Conservation (phyloP, 1,140 invertebrate species). For the Drosophila truncata region DNA sequence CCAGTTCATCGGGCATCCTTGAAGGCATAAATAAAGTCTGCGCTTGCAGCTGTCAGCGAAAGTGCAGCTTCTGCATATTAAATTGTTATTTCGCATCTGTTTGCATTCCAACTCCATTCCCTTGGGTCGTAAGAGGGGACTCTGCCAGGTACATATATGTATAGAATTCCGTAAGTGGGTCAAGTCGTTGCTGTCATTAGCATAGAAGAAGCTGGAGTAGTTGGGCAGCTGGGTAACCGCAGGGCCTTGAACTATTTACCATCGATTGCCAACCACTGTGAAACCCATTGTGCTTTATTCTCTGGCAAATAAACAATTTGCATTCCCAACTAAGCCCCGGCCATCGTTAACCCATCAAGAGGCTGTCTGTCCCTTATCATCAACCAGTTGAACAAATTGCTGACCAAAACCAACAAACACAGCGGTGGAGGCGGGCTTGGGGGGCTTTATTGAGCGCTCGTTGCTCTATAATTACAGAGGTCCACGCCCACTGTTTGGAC, state of each 20-base stretch:
- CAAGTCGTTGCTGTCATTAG: slow-evolving; percentile 60
- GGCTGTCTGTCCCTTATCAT: slow-evolving; percentile 40
- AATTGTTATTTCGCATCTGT: slow-evolving; percentile 54
- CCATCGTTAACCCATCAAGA: slow-evolving; percentile 45
- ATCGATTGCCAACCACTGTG: slow-evolving; percentile 57
- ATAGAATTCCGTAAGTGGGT: slow-evolving; percentile 43
- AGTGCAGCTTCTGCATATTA: slow-evolving; percentile 54
- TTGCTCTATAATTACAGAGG: slow-evolving; percentile 67
- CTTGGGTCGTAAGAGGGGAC: not conserved
- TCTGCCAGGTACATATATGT: not conserved
- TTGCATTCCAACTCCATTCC: slow-evolving; percentile 34
- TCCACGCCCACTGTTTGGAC: slow-evolving; percentile 55
- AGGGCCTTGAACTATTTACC: slow-evolving; percentile 36
- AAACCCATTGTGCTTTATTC: slow-evolving; percentile 35
- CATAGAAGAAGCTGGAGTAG: slow-evolving; percentile 22
- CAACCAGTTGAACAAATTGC: slow-evolving; percentile 71
- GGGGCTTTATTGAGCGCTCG: slow-evolving; percentile 50
- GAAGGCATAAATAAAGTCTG: slow-evolving; percentile 16
- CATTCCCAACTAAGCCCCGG: slow-evolving; percentile 67
- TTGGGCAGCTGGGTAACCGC: not conserved
- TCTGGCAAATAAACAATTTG: slow-evolving; percentile 78
- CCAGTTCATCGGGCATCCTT: slow-evolving; percentile 24
- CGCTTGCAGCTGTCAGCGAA: slow-evolving; percentile 30
- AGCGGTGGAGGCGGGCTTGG: slow-evolving; percentile 13
- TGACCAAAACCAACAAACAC: slow-evolving; percentile 62